Percentiles rank a stretch among this genome's conserved stretches.
phyloP scores from a whole-genome alignment of 1,140 invertebrate species.

The Choristoneura fumiferana region DNA sequence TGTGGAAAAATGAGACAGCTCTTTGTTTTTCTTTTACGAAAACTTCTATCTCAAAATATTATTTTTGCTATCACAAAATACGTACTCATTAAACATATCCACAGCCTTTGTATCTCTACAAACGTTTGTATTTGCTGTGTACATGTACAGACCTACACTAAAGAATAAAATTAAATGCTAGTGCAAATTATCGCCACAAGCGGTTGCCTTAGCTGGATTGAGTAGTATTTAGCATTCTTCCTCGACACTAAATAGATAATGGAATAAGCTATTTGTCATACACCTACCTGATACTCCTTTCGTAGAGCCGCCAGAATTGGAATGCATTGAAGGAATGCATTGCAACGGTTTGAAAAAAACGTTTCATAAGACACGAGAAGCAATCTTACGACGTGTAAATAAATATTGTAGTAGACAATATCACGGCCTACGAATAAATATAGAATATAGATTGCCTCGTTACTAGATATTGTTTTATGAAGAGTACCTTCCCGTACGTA shows the following conservation, averaged over 20 bases:
- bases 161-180: background rate
- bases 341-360: background rate
- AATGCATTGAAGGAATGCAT: background rate
- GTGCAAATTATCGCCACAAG: background rate
- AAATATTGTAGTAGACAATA: conserved; percentile 52
- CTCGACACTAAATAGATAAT: no score
- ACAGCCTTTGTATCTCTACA: background rate
- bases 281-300: background rate
- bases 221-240: no score
- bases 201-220: background rate
- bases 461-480: conserved; percentile 5
- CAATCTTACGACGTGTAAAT: conserved; percentile 21
- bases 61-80: background rate
- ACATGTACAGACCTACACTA: background rate
- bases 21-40: background rate
- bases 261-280: background rate
- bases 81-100: conserved; percentile 9
- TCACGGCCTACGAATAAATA: conserved; percentile 48
- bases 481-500: conserved; percentile 3
- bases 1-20: background rate
- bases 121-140: background rate
- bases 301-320: background rate
- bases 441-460: conserved; percentile 8
- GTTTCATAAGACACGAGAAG: background rate
- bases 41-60: background rate